Conservation (phyloP, 2,797 vertebrate genomes). For the Labroides dimidiatus region DNA sequence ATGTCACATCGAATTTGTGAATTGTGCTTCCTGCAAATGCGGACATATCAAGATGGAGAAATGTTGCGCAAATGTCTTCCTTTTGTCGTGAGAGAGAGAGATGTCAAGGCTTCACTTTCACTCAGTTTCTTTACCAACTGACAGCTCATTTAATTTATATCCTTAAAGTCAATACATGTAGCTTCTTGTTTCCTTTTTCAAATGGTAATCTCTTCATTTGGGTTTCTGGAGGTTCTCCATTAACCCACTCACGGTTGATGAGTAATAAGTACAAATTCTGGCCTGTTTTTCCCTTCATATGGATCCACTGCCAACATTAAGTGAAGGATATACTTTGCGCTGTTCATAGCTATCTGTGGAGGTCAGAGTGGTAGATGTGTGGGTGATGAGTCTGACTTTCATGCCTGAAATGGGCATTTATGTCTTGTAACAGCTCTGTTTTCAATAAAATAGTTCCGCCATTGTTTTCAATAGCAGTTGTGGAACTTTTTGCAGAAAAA, state of each 20-base stretch:
- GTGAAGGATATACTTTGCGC: not conserved
- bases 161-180: conserved; percentile 39
- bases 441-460: too few relatives aligned
- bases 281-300: conserved; percentile 7
- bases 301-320: not conserved
- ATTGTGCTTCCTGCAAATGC: conserved; percentile 38
- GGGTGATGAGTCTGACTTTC: too few relatives aligned
- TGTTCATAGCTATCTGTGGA: not conserved
- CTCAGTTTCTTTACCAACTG: conserved; percentile 45
- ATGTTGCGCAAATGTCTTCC: conserved; percentile 24
- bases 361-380: too few relatives aligned
- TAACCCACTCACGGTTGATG: conserved; percentile 31
- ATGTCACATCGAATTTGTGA: conserved; percentile 50
- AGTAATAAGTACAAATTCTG: conserved; percentile 38
- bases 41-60: conserved; percentile 35
- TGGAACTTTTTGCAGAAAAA: too few relatives aligned
- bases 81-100: conserved; percentile 35
- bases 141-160: conserved; percentile 55
- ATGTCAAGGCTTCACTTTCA: conserved; percentile 54
- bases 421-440: not conserved
- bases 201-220: conserved; percentile 29
- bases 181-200: conserved; percentile 27
- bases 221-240: conserved; percentile 25
- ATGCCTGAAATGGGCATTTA: too few relatives aligned
- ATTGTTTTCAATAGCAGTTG: too few relatives aligned